Conservation (phyloP, 2,797 vertebrate species). For the Vultur gryphus region DNA sequence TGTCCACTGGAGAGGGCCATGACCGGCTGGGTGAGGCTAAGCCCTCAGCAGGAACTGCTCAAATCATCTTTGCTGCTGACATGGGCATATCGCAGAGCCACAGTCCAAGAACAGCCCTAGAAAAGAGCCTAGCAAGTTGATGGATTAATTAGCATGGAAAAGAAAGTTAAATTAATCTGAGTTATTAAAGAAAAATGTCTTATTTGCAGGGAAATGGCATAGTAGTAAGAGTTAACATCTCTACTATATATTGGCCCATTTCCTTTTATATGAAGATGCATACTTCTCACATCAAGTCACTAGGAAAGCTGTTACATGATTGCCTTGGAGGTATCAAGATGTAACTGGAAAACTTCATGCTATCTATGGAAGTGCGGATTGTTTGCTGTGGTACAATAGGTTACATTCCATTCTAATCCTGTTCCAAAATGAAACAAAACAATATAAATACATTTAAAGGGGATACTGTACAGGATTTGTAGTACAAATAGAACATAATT, state of each 20-base stretch:
- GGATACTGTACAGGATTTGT: constrained; percentile 6
- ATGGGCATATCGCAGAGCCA: accelerated
- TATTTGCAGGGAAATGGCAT: neutral
- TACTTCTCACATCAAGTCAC: neutral
- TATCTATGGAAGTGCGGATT: neutral
- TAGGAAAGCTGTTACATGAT: neutral
- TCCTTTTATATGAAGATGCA: neutral
- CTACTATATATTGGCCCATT: neutral
- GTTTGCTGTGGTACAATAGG: constrained; percentile 3
- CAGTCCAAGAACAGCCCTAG: neutral
- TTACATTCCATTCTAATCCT: constrained; percentile 47
- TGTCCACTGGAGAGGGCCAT: neutral
- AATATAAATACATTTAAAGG: constrained; percentile 27
- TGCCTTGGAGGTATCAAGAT: constrained; percentile 18
- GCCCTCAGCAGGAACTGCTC: neutral
- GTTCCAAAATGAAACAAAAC: constrained; percentile 43
- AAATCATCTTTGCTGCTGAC: neutral
- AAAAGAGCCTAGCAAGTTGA: neutral
- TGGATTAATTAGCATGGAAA: neutral
- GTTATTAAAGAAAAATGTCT: neutral
- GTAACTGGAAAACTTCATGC: neutral
- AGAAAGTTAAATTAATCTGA: neutral
- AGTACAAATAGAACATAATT: constrained; percentile 38
- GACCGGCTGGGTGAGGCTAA: neutral
- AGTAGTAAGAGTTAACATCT: neutral